Base-by-base conservation (phyloP, 2,797 vertebrate genomes). In the Sebastes paucispinis region DNA sequence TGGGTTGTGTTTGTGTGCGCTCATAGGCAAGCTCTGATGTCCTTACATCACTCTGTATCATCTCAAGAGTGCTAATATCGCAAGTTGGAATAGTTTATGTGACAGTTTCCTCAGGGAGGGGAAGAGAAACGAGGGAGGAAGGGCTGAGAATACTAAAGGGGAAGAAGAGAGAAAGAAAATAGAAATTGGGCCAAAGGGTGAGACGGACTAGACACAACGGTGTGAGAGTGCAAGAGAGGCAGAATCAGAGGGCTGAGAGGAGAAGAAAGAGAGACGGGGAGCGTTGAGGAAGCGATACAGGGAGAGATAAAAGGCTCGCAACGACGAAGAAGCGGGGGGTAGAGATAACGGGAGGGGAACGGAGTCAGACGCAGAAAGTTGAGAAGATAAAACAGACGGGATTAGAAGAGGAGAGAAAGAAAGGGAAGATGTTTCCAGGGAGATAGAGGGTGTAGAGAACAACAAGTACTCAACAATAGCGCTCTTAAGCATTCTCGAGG, bases 81-180 rank as follows among this genome's bases (percentile, higher is more conserved):
- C 75, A 78, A 80, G 72, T 77, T 81, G 72, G 67, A 76, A 83
- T 71, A 75, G 74, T 89, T 81, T 80, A 79, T 84, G 72, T 88
- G 79, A 87, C 81, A 83, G 74, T 69, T 73, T 83, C 78, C 66
- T 73, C 25, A 1, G 75, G 70, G 79, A 76, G 34, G 34, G 67
- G 32, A 25, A 72, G 58, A 72, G 8, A 78, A 63, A 59, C 0
- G 1, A 54, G 11, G 24, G 22, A 69, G 8, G 34, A 18, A 54
- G 29, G 62, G 70, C 24, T 50, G 50, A 69, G 47, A 63, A 69
- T 32, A 58, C 68, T 72, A 6, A 77, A 73, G 50, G 71, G 16
- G n/a, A 20, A n/a, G 60, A 77, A 77, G 8, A n/a, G 63, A 7
- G 39, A 34, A 77, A 47, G 43, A 74, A 81, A 71, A 71, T 20